Evolutionary conservation across 2,888 invertebrate genomes (phyloP), one percentile per base, ranked within the genome.

Genomic region (Hypercompe scribonia): DNA sequence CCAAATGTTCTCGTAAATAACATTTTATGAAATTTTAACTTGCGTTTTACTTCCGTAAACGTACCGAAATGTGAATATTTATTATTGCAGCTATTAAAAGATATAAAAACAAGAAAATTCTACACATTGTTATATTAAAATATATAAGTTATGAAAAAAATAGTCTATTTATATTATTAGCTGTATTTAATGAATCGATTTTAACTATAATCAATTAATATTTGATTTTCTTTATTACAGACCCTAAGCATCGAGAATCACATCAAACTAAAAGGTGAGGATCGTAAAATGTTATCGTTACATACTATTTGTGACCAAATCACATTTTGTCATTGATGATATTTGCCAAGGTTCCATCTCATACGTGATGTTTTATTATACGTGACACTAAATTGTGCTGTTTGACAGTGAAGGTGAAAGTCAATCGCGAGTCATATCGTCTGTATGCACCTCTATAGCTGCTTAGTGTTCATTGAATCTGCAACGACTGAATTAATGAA

Each of bases 371-470:
- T 74, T 66, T 75, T 84, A 81, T 71, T 80, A 80, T 81, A 78
- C 82, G 78, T 89, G 87, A 87, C 86, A 86, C 83, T 83, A 87
- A 81, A 84, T 81, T 86, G 86, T 84, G 86, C 88, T 87, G 83
- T 82, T 88, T 81, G 81, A 81, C 83, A 80, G 76, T 80, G 88
- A 89, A 90, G 90, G 90, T 90, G 89, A 89, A 89, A 90, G 89
- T 89, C 87, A 88, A 83, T 81, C 81, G 82, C 85, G 79, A 87
- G 84, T 87, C 83, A 86, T 90, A 87, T 87, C 80, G 84, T 87
- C 87, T 86, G 87, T 84, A 89, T 89, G 84, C 89, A 87, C 82
- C 88, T 82, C 82, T 75, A 79, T 79, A 83, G 78, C 80, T 75
- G 79, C 81, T n/a, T 81, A 80, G 79, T 83, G 83, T 82, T 81